Evolutionary conservation across 2,888 invertebrate genomes (phyloP).

Genomic region (Drosophila diplacantha): DNA sequence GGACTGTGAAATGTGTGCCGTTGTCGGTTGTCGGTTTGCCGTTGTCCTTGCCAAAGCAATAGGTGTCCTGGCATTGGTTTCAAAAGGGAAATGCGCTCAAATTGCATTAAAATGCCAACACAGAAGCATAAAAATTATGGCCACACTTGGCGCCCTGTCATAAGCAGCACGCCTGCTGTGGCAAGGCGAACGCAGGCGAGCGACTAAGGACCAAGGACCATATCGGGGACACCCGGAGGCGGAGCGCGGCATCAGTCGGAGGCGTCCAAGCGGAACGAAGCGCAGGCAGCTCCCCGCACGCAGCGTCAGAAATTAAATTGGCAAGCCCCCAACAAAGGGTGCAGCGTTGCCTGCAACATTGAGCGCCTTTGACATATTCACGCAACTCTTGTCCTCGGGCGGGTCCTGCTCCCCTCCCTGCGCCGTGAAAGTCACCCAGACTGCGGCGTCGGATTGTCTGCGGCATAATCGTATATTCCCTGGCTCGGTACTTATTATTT

Average conservation of each 20-base stretch:
- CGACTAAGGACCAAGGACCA: slow-evolving; percentile 16
- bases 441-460: slow-evolving; percentile 68
- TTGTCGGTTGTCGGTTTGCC: slow-evolving; percentile 33
- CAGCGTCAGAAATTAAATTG: slow-evolving; percentile 75
- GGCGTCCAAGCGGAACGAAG: slow-evolving; percentile 74
- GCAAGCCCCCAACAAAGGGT: slow-evolving; percentile 70
- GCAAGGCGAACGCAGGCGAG: slow-evolving; percentile 13
- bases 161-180: slow-evolving; percentile 66
- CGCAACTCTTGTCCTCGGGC: slow-evolving; percentile 56
- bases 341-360: slow-evolving; percentile 60
- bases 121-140: slow-evolving; percentile 71
- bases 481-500: slow-evolving; percentile 67
- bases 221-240: slow-evolving; percentile 14
- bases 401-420: slow-evolving; percentile 19
- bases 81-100: slow-evolving; percentile 73
- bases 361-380: slow-evolving; percentile 72
- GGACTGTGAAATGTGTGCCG: slow-evolving; percentile 72
- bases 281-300: slow-evolving; percentile 58
- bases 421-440: slow-evolving; percentile 12
- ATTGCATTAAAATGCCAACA: slow-evolving; percentile 72
- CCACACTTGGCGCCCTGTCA: slow-evolving; percentile 65
- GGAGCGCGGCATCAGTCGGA: slow-evolving; percentile 51
- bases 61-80: slow-evolving; percentile 73
- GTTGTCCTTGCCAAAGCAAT: slow-evolving; percentile 68
- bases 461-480: slow-evolving; percentile 71